A percentile compares a stretch with the other conserved stretches of the same genome.
Conservation (phyloP, 2,888 invertebrate genomes). For the Reticulitermes lucifugus region DNA sequence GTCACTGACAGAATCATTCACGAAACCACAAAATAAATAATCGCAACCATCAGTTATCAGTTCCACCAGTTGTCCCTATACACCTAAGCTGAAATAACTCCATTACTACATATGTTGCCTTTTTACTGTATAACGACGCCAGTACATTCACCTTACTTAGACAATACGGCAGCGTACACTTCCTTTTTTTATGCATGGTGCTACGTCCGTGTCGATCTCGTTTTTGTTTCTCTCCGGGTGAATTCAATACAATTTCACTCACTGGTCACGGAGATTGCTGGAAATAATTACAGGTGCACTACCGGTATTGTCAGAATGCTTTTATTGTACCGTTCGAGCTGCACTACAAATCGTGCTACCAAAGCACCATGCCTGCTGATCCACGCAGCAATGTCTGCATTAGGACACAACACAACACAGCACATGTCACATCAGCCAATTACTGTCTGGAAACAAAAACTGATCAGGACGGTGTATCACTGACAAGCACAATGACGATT, state of each 20-base stretch:
- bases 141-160: slow-evolving; percentile 3
- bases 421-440: not conserved
- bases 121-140: not conserved
- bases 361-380: too few relatives aligned
- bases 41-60: too few relatives aligned
- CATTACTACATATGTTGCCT: not conserved
- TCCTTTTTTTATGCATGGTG: not conserved
- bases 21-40: too few relatives aligned
- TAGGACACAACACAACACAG: too few relatives aligned
- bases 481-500: too few relatives aligned
- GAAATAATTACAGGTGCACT: slow-evolving; percentile 6
- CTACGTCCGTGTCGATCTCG: slow-evolving; percentile 11
- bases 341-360: too few relatives aligned
- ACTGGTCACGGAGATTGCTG: slow-evolving; percentile 15
- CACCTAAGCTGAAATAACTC: not conserved
- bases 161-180: not conserved
- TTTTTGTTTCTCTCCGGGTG: not conserved
- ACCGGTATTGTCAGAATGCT: not conserved
- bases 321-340: not conserved
- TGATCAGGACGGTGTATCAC: not conserved
- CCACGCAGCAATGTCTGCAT: too few relatives aligned
- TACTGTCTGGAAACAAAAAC: not conserved
- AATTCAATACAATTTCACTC: slow-evolving; percentile 21
- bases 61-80: too few relatives aligned
- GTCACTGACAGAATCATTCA: too few relatives aligned